phyloP scores from a whole-genome alignment of 2,888 invertebrate genomes.

The Norana najaformis region DNA sequence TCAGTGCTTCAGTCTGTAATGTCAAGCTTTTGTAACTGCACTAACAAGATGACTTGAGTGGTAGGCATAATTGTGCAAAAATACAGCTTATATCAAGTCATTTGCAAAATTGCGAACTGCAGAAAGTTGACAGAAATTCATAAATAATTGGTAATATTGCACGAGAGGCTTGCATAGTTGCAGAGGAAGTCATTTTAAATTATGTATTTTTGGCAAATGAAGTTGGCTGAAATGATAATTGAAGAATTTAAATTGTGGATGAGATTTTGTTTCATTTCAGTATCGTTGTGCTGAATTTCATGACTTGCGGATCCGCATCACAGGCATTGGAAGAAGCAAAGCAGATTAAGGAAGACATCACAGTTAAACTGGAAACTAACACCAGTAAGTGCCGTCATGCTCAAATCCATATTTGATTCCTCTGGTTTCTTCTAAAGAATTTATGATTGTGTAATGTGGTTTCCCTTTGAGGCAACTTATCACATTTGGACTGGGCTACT shows the following conservation, averaged over 20 bases:
- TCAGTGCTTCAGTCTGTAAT: neutral
- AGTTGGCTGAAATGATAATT: neutral
- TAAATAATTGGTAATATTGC: neutral
- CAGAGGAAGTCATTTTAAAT: neutral
- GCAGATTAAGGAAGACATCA: constrained; percentile 27
- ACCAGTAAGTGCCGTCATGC: constrained; percentile 22
- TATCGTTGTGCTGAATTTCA: constrained; percentile 30
- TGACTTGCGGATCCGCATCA: constrained; percentile 32
- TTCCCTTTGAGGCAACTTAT: neutral
- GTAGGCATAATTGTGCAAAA: neutral
- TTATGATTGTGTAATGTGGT: neutral
- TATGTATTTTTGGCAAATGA: neutral
- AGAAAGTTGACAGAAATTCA: too few species aligned
- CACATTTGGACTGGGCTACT: neutral
- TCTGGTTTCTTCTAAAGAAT: neutral
- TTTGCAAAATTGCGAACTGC: too few species aligned
- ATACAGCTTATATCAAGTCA: neutral
- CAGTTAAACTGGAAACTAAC: constrained; percentile 30
- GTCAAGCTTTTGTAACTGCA: neutral
- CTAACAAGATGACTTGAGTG: neutral
- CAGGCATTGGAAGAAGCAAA: constrained; percentile 26
- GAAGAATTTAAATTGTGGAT: too few species aligned
- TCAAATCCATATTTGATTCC: neutral
- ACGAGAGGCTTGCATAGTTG: neutral
- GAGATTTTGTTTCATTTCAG: constrained; percentile 20